Conservation (phyloP, 2,113 vertebrate species). For the Piaya cayana region DNA sequence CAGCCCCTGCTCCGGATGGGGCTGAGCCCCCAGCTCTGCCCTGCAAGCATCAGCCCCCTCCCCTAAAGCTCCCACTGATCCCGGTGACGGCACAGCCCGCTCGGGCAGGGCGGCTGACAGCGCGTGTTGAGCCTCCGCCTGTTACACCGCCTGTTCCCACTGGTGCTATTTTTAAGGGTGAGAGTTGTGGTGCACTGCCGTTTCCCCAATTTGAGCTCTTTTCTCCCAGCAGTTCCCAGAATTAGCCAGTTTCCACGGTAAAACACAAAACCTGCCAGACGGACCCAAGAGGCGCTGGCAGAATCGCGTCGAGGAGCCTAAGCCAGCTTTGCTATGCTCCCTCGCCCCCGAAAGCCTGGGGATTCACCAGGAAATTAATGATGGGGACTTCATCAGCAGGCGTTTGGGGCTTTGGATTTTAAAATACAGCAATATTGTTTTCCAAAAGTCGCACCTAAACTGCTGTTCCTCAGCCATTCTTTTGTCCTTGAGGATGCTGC, state of each 20-base stretch:
- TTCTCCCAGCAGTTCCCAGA: conserved; percentile 33
- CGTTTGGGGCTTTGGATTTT: background rate
- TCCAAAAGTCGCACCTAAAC: background rate
- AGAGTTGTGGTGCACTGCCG: conserved; percentile 16
- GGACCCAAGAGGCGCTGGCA: background rate
- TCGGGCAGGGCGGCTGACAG: background rate
- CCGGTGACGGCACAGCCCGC: fast-evolving
- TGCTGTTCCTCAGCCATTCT: background rate
- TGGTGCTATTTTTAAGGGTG: conserved; percentile 54
- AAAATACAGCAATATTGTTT: background rate
- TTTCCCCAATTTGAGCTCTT: conserved; percentile 33
- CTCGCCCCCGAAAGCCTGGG: background rate
- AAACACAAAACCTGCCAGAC: conserved; percentile 37
- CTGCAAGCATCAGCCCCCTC: background rate
- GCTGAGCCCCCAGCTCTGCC: background rate
- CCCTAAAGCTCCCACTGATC: background rate
- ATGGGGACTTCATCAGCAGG: fast-evolving
- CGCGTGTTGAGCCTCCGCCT: background rate
- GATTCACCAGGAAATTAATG: background rate
- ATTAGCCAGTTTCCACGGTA: conserved; percentile 40
- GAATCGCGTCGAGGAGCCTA: background rate
- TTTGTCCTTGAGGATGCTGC: background rate
- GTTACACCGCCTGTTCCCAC: conserved; percentile 35
- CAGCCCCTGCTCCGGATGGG: background rate
- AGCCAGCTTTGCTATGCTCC: background rate